Evolutionary conservation across 2,888 invertebrate genomes (phyloP).

Genomic region (Polia nebulosa): DNA sequence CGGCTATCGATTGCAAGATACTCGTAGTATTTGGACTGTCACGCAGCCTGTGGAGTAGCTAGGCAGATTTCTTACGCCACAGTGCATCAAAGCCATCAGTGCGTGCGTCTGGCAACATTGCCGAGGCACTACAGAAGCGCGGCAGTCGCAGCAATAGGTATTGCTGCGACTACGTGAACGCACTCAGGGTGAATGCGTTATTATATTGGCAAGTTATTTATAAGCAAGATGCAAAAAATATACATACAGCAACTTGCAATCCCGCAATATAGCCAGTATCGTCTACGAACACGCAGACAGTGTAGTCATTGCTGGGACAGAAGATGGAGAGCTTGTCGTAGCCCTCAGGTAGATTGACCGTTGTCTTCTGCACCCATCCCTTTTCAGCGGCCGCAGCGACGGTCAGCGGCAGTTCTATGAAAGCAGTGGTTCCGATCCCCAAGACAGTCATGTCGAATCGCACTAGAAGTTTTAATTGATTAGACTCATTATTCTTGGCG

Average conservation of each 20-base stretch:
- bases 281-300: conserved; percentile 45
- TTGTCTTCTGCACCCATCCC: conserved; percentile 29
- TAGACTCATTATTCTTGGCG: neutral
- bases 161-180: too few relatives aligned
- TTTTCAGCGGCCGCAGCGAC: conserved; percentile 7
- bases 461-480: conserved; percentile 38
- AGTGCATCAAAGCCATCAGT: too few relatives aligned
- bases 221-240: too few relatives aligned
- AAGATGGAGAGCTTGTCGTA: conserved; percentile 29
- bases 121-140: too few relatives aligned
- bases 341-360: conserved; percentile 19
- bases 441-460: conserved; percentile 46
- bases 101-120: too few relatives aligned
- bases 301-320: conserved; percentile 43
- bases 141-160: too few relatives aligned
- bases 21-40: too few relatives aligned
- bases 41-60: too few relatives aligned
- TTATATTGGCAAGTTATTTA: too few relatives aligned
- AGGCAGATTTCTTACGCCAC: too few relatives aligned
- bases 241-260: conserved; percentile 52
- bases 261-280: conserved; percentile 58
- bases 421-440: conserved; percentile 48
- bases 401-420: conserved; percentile 46
- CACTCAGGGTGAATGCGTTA: too few relatives aligned
- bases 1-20: too few relatives aligned